phyloP scores from a whole-genome alignment of 2,888 invertebrate species.

The Sylvicola cinctus region DNA sequence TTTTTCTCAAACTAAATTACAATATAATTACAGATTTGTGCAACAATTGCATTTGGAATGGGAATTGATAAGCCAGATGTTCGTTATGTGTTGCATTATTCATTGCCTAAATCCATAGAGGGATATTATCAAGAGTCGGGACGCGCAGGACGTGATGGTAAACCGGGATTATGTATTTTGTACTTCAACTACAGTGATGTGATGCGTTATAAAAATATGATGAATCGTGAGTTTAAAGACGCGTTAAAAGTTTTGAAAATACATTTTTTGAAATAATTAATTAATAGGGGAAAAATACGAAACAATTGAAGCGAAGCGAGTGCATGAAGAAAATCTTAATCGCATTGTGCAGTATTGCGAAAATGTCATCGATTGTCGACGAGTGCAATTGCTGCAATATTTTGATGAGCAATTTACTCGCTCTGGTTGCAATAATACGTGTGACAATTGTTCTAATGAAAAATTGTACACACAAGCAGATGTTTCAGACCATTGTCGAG shows the following conservation, averaged over 20 bases:
- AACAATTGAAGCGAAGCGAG: slow-evolving; percentile 38
- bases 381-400: slow-evolving; percentile 68
- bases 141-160: slow-evolving; percentile 86
- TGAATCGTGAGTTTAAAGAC: slow-evolving; percentile 33
- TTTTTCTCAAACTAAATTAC: too few species aligned
- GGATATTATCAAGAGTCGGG: slow-evolving; percentile 97
- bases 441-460: slow-evolving; percentile 58
- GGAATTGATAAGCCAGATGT: slow-evolving; percentile 98
- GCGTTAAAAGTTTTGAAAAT: too few species aligned
- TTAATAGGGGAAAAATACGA: slow-evolving; percentile 32
- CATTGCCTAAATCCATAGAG: slow-evolving; percentile 86
- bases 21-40: slow-evolving; percentile 54
- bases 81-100: slow-evolving; percentile 82
- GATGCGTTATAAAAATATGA: slow-evolving; percentile 42
- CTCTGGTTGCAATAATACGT: slow-evolving; percentile 53
- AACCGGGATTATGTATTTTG: slow-evolving; percentile 62
- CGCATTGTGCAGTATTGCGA: slow-evolving; percentile 86
- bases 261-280: too few species aligned
- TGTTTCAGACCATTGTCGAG: background rate
- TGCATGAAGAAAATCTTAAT: slow-evolving; percentile 70
- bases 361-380: slow-evolving; percentile 78
- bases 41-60: slow-evolving; percentile 98
- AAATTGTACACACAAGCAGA: background rate
- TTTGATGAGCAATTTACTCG: slow-evolving; percentile 67
- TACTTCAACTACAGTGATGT: slow-evolving; percentile 78